These are phyloP conservation scores for Thalassophryne amazonica DNA, from an alignment of 2,797 vertebrate species.

Conservation along the genomic window DNA sequence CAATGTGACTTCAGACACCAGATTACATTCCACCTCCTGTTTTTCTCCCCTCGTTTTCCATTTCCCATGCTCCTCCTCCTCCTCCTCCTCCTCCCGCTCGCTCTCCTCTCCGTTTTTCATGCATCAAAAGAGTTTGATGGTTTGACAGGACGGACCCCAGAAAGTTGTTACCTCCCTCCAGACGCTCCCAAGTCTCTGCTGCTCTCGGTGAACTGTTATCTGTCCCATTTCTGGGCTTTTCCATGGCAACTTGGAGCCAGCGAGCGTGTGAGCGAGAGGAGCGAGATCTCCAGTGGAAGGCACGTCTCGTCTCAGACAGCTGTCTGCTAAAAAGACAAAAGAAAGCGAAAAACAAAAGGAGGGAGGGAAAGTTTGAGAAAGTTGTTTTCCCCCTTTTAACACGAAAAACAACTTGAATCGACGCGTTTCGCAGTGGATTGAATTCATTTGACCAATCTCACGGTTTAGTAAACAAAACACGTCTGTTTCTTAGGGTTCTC, in stretches of 20 bases:
- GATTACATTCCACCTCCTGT: constrained; percentile 28
- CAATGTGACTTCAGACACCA: constrained; percentile 5
- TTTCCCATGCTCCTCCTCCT: constrained; percentile 8
- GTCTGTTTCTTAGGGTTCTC: background rate
- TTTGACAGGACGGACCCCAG: constrained; percentile 76
- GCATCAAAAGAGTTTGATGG: constrained; percentile 75
- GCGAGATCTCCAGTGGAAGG: constrained; percentile 74
- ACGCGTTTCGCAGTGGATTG: constrained; percentile 10
- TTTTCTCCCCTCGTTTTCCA: constrained; percentile 16
- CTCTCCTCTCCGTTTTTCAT: constrained; percentile 47
- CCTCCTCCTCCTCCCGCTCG: constrained; percentile 19
- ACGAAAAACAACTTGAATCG: constrained; percentile 44
- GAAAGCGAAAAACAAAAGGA: constrained; percentile 4
- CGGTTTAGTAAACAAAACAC: background rate
- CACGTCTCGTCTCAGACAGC: constrained; percentile 70
- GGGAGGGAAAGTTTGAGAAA: constrained; percentile 55
- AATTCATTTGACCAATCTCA: constrained; percentile 1
- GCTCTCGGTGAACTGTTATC: constrained; percentile 76
- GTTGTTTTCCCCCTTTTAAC: constrained; percentile 33
- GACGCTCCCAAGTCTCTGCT: constrained; percentile 71
- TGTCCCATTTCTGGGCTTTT: constrained; percentile 78
- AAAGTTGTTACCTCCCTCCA: constrained; percentile 67
- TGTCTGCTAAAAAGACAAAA: constrained; percentile 68
- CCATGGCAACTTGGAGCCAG: constrained; percentile 74
- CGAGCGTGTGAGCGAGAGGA: constrained; percentile 50